Conservation (phyloP, 2,888 invertebrate species). For the Thera obeliscata region DNA sequence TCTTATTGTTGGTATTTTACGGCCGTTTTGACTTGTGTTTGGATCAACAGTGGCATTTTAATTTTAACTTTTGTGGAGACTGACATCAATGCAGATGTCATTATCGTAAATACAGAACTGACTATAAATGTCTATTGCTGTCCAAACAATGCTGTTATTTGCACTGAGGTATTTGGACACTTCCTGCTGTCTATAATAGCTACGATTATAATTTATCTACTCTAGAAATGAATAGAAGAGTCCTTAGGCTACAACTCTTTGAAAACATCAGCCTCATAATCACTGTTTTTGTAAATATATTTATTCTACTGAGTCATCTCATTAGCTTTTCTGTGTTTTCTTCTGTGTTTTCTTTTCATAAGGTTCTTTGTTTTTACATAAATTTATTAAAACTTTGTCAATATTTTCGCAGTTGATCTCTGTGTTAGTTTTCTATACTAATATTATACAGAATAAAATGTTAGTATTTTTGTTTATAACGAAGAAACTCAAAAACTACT, state of each 20-base stretch:
- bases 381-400: too few relatives aligned
- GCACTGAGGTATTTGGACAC: slow-evolving; percentile 18
- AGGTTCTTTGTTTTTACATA: not conserved
- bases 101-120: slow-evolving; percentile 37
- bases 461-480: too few relatives aligned
- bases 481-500: too few relatives aligned
- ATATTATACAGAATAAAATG: too few relatives aligned
- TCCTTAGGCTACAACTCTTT: not conserved
- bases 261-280: not conserved
- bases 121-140: slow-evolving; percentile 34
- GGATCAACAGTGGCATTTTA: slow-evolving; percentile 44
- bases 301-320: not conserved
- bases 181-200: slow-evolving; percentile 3
- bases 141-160: slow-evolving; percentile 30
- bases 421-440: too few relatives aligned
- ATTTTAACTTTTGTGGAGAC: slow-evolving; percentile 49
- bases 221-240: not conserved
- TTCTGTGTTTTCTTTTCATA: not conserved
- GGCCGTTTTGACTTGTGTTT: slow-evolving; percentile 45
- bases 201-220: not conserved
- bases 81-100: slow-evolving; percentile 29
- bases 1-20: slow-evolving; percentile 59
- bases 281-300: not conserved
- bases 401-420: too few relatives aligned
- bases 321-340: not conserved